Base-by-base conservation (phyloP, 1,140 invertebrate species). In the Drosophila tropicalis region DNA sequence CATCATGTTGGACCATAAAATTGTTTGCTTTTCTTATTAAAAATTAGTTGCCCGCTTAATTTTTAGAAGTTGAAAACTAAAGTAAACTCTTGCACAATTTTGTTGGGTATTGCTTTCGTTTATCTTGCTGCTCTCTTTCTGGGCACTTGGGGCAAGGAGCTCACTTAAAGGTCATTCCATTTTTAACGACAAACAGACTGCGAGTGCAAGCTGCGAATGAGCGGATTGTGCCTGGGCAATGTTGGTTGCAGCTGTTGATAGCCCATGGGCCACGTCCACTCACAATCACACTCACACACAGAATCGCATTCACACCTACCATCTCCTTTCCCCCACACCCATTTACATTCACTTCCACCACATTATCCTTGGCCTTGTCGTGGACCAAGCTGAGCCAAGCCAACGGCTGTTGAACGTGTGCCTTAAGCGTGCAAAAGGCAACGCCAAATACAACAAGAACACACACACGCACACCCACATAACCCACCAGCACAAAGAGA, bases 291-390 rank as follows among this genome's bases (percentile, higher is more conserved):
- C 6, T 5, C 44, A 19, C 44, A 51, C 9, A 19, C 17, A 51
- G 17, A 51, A 9, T 51, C 2, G 19, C 7, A 51, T 3, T 51
- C 7, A 51, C 9, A 47, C 29, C 5, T 29, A 29, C 29, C 5
- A 1, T 29, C 1, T 44, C 5, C 41, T 17, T 44, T 22, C 22
- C 22, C 22, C 22, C n/a, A n/a, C 22, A 4, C 41, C 41, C 15
- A 47, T 47, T 47, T 25, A 44, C 44, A 41, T 41, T 25, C 25
- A 57, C 15, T 40, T 62, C 17, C 12, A 25, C 17, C 12, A 19
- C 40, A 17, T 54, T 63, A 63, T 32, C 62, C 62, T 63, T 63
- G 62, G 40, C 62, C 62, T 63, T 63, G 62, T 47, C 56, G 32
- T 15, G 44, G 17, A 10, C 17, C 44, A 51, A 22, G 19, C 44